Percentiles rank a stretch among this genome's conserved stretches.
phyloP scores from a whole-genome alignment of 2,888 invertebrate species.

The Lumbricus terrestris region DNA sequence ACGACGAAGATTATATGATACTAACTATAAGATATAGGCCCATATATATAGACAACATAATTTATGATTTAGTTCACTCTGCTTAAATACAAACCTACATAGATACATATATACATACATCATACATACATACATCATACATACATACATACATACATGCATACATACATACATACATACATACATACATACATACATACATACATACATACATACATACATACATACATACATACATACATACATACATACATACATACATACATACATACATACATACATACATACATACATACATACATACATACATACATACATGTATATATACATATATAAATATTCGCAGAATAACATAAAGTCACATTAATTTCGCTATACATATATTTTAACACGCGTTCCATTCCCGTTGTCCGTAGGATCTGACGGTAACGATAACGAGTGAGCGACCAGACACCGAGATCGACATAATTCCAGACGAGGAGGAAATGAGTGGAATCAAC shows the following conservation, averaged over 20 bases:
- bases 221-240: too few species aligned
- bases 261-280: too few species aligned
- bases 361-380: background rate
- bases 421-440: constrained; percentile 51
- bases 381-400: background rate
- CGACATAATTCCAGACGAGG: constrained; percentile 51
- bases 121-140: constrained; percentile 17
- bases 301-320: too few species aligned
- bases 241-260: too few species aligned
- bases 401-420: constrained; percentile 42
- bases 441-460: constrained; percentile 49
- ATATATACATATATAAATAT: too few species aligned
- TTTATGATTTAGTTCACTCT: too few species aligned
- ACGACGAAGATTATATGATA: too few species aligned
- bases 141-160: background rate
- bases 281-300: too few species aligned
- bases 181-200: too few species aligned
- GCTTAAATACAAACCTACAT: background rate
- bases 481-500: constrained; percentile 51
- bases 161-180: background rate
- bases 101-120: constrained; percentile 11
- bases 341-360: background rate
- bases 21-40: too few species aligned
- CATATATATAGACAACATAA: too few species aligned
- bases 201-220: too few species aligned